Percentiles rank a stretch among this genome's conserved stretches.
These are phyloP conservation scores for Gallinago jamesoni DNA, from an alignment of 2,113 vertebrate species.

Conservation along the genomic window DNA sequence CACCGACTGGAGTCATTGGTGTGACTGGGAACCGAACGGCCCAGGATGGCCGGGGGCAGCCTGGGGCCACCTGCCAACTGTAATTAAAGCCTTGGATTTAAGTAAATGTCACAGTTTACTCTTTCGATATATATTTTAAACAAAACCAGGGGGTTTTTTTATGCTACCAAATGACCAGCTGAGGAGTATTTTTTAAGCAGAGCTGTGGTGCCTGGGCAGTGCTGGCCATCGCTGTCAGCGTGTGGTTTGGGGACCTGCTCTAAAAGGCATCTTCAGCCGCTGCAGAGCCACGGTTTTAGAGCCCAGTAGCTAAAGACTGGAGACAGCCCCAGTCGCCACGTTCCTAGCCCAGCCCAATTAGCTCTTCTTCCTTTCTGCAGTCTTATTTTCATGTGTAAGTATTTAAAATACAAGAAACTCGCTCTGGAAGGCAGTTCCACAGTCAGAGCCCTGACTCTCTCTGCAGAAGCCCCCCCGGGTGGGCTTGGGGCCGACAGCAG, in stretches of 20 bases:
- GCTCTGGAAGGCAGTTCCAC: background rate
- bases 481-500: no score
- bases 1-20: background rate
- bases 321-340: background rate
- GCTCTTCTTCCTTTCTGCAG: background rate
- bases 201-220: background rate
- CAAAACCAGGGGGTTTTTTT: background rate
- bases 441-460: background rate
- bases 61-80: background rate
- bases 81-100: constrained; percentile 37
- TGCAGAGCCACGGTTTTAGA: background rate
- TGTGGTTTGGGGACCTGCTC: background rate
- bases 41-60: constrained; percentile 2
- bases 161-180: constrained; percentile 9
- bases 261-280: background rate
- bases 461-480: background rate
- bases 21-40: background rate
- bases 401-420: background rate
- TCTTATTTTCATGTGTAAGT: background rate
- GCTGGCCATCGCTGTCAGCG: background rate
- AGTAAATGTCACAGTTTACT: background rate
- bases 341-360: background rate
- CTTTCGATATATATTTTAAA: background rate
- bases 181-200: background rate
- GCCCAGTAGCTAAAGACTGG: background rate